These are phyloP conservation scores for Irena cyanogastra DNA, from an alignment of 2,113 vertebrate genomes.

Conservation along the genomic window DNA sequence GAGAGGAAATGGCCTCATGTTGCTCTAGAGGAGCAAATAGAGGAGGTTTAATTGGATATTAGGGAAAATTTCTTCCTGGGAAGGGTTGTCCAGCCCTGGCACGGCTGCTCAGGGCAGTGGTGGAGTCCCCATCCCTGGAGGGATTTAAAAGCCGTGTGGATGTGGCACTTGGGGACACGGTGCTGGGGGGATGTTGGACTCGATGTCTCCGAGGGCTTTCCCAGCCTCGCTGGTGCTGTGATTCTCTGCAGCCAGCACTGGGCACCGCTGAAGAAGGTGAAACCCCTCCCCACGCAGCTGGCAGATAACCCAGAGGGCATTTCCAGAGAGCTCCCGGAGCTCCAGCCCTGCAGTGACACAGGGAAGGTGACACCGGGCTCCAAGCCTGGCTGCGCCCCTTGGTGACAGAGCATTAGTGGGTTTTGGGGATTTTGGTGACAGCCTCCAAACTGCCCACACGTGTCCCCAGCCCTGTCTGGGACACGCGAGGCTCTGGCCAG, in stretches of 20 bases:
- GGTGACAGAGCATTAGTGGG: fast-evolving
- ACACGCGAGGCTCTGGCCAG: fast-evolving
- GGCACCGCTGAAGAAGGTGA: background rate
- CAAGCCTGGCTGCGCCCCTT: fast-evolving
- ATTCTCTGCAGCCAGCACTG: too few species aligned
- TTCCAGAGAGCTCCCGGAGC: background rate
- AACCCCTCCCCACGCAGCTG: background rate
- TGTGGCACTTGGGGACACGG: background rate
- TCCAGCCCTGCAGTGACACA: fast-evolving
- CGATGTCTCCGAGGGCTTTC: background rate
- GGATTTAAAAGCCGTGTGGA: background rate
- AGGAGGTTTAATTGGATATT: background rate
- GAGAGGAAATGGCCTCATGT: fast-evolving
- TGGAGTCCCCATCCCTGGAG: too few species aligned
- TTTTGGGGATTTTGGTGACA: background rate
- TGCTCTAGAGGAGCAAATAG: background rate
- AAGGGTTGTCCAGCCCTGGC: background rate
- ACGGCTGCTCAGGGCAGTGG: background rate
- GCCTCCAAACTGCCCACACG: fast-evolving
- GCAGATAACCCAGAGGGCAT: background rate
- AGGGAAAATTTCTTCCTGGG: background rate
- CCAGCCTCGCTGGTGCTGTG: background rate
- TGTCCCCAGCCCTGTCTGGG: fast-evolving
- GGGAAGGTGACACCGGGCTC: background rate
- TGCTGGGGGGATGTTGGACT: background rate